Conservation (phyloP, 2,113 vertebrate species). For the Rhynchomys soricoides region DNA sequence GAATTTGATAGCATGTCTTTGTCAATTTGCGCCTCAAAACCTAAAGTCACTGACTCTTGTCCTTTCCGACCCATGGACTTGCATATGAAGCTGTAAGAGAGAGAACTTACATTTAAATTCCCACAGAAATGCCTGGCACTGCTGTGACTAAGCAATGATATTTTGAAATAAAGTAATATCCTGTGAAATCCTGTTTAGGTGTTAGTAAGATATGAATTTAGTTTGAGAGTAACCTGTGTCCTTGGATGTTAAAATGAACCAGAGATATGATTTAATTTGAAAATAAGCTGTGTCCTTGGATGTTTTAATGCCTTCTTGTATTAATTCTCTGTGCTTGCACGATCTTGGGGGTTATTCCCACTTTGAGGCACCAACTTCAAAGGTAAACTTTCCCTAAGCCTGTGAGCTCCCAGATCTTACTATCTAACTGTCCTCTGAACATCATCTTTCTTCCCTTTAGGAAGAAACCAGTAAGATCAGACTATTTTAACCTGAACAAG, state of each 20-base stretch:
- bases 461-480: conserved; percentile 47
- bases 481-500: conserved; percentile 45
- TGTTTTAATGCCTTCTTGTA: background rate
- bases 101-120: background rate
- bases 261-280: conserved; percentile 9
- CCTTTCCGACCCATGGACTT: background rate
- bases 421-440: background rate
- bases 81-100: background rate
- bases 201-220: background rate
- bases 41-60: background rate
- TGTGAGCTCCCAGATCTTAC: conserved; percentile 7
- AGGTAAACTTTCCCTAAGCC: background rate
- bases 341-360: background rate
- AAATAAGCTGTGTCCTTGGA: background rate
- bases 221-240: conserved; percentile 38
- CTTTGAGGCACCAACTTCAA: background rate
- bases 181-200: conserved; percentile 45
- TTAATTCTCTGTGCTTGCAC: background rate
- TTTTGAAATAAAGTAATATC: conserved; percentile 40
- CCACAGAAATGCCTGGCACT: conserved; percentile 28
- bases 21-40: conserved; percentile 1
- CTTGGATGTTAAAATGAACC: conserved; percentile 45
- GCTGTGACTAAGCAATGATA: conserved; percentile 3
- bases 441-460: conserved; percentile 7
- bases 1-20: background rate